phyloP scores from a whole-genome alignment of 2,888 invertebrate species.

The Lottia gigantea region DNA sequence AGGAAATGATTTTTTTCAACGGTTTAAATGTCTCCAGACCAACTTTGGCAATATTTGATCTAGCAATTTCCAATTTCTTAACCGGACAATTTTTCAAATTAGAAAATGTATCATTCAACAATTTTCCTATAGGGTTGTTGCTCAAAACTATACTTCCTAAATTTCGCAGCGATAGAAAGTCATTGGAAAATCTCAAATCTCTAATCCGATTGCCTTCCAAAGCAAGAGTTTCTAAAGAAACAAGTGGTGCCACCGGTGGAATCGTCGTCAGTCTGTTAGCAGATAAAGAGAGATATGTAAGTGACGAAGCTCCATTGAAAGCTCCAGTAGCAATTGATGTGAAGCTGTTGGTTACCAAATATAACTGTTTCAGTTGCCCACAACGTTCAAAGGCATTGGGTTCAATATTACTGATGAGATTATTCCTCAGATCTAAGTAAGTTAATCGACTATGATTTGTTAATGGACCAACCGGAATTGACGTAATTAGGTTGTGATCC shows the following conservation, averaged over 20 bases:
- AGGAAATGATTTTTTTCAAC: conserved; percentile 38
- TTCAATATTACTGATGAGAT: conserved; percentile 31
- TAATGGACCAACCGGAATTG: conserved; percentile 13
- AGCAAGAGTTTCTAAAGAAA: conserved; percentile 35
- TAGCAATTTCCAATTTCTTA: conserved; percentile 41
- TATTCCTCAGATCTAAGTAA: conserved; percentile 37
- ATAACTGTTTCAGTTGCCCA: conserved; percentile 28
- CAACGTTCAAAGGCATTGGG: conserved; percentile 35
- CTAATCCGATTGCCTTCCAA: conserved; percentile 44
- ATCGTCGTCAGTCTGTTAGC: conserved; percentile 37
- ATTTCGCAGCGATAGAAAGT: conserved; percentile 25
- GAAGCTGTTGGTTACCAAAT: conserved; percentile 37
- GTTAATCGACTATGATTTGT: conserved; percentile 21
- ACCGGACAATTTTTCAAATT: conserved; percentile 32
- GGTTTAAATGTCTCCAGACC: conserved; percentile 35
- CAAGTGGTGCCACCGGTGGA: conserved; percentile 36
- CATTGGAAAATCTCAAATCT: conserved; percentile 44
- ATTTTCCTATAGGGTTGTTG: conserved; percentile 38
- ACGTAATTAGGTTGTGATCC: conserved; percentile 36
- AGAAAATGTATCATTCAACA: conserved; percentile 39
- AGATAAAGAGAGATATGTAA: conserved; percentile 36
- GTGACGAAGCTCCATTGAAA: conserved; percentile 30
- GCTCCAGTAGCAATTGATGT: conserved; percentile 32
- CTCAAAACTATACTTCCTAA: conserved; percentile 40
- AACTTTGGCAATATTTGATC: conserved; percentile 40